Evolutionary conservation across 2,113 vertebrate genomes (phyloP).

Genomic region (Nothoprocta perdicaria): DNA sequence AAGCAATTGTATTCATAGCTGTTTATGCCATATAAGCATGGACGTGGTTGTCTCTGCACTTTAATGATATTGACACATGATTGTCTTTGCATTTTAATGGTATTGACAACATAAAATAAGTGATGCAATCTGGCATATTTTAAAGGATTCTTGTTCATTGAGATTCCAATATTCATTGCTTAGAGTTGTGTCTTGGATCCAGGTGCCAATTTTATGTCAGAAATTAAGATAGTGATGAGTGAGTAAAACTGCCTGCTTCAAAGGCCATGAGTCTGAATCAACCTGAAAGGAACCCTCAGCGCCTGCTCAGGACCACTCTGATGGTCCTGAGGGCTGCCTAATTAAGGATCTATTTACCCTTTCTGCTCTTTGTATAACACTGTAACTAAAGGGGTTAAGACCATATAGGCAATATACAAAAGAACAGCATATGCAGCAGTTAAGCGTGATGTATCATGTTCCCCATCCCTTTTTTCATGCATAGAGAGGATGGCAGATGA

Average conservation of each 20-base stretch:
- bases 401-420: not conserved
- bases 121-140: not conserved
- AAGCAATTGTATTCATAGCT: not conserved
- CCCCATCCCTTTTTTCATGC: not conserved
- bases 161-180: not conserved
- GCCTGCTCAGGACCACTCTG: not conserved
- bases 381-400: not conserved
- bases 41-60: not conserved
- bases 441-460: not conserved
- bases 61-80: not conserved
- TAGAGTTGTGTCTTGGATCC: not conserved
- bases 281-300: not conserved
- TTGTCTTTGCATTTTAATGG: not conserved
- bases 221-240: not conserved
- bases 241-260: not conserved
- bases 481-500: not conserved
- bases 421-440: not conserved
- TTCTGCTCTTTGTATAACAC: not conserved
- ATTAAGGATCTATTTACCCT: not conserved
- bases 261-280: not conserved
- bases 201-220: not conserved
- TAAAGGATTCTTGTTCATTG: not conserved
- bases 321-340: not conserved
- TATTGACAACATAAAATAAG: not conserved
- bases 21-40: not conserved